Conservation (phyloP, 2,113 vertebrate species). For the Bujurquina vittata region DNA sequence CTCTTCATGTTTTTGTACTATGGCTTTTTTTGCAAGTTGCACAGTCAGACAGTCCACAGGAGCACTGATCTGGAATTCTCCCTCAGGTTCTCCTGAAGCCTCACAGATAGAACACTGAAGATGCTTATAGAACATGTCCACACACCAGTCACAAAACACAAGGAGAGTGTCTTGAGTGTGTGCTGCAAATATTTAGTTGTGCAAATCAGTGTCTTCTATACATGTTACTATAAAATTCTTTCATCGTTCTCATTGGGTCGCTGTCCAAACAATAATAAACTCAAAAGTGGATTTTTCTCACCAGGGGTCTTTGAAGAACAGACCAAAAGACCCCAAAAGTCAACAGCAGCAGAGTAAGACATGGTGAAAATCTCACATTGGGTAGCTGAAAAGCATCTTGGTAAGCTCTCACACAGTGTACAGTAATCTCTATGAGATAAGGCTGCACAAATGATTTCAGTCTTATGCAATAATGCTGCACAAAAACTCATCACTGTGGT, state of each 20-base stretch:
- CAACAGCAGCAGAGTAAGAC: neutral
- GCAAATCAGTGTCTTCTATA: neutral
- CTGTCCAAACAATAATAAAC: neutral
- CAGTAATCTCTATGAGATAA: neutral
- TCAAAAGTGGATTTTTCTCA: neutral
- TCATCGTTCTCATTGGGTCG: no score
- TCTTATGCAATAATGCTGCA: conserved; percentile 6
- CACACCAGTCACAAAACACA: neutral
- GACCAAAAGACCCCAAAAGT: neutral
- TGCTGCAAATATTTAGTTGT: neutral
- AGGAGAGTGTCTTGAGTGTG: neutral
- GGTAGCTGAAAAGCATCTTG: neutral
- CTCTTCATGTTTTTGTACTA: neutral
- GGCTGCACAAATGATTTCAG: neutral
- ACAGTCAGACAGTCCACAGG: neutral
- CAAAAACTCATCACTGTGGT: neutral
- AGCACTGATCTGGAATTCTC: no score
- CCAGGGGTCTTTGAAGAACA: neutral
- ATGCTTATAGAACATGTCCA: neutral
- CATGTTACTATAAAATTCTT: neutral
- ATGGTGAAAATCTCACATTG: neutral
- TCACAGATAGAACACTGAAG: neutral
- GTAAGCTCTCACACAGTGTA: neutral
- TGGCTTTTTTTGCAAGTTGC: neutral
- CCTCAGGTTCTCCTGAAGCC: neutral